Percentiles rank a stretch among this genome's conserved stretches.
Evolutionary conservation across 2,888 invertebrate species (phyloP).

Genomic region (Cristatella mucedo): DNA sequence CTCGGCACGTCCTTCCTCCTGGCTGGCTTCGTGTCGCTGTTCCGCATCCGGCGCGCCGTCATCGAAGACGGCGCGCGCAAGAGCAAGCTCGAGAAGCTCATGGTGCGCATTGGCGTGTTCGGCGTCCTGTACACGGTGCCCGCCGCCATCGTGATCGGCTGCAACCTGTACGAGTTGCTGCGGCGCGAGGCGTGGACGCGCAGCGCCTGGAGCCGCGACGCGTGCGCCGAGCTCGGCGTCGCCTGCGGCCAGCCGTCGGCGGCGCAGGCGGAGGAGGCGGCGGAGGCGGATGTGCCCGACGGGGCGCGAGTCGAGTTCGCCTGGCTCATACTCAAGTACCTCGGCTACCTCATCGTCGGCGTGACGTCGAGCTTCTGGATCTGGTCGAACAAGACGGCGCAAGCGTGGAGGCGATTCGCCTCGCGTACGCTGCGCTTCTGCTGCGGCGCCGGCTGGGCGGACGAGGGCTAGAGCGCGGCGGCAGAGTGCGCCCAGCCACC

Average conservation of each 20-base stretch:
- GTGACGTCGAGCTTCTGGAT: conserved; percentile 94
- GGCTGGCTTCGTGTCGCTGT: conserved; percentile 86
- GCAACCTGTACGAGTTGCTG: conserved; percentile 80
- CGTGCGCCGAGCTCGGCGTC: conserved; percentile 9
- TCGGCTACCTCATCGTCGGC: conserved; percentile 89
- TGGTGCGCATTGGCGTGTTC: conserved; percentile 92
- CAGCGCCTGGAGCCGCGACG: conserved; percentile 38
- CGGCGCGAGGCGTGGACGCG: conserved; percentile 81
- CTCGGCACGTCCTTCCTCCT: conserved; percentile 80
- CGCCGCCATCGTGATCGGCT: conserved; percentile 75
- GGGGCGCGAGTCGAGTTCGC: too few species aligned
- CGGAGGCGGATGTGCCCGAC: conserved; percentile 42
- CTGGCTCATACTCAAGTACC: conserved; percentile 85
- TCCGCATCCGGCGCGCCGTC: conserved; percentile 89
- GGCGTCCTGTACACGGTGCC: conserved; percentile 92
- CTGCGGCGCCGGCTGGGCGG: too few species aligned
- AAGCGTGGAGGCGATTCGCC: conserved; percentile 77
- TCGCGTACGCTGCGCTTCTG: too few species aligned
- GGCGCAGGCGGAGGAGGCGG: conserved; percentile 6
- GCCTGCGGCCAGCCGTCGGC: conserved; percentile 14
- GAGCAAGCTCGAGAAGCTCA: conserved; percentile 84
- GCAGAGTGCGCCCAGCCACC: too few species aligned
- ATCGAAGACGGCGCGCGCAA: conserved; percentile 58
- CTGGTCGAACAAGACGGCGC: conserved; percentile 85
- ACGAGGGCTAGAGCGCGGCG: too few species aligned